phyloP scores from a whole-genome alignment of 2,888 invertebrate species.

The Netelia inedita region DNA sequence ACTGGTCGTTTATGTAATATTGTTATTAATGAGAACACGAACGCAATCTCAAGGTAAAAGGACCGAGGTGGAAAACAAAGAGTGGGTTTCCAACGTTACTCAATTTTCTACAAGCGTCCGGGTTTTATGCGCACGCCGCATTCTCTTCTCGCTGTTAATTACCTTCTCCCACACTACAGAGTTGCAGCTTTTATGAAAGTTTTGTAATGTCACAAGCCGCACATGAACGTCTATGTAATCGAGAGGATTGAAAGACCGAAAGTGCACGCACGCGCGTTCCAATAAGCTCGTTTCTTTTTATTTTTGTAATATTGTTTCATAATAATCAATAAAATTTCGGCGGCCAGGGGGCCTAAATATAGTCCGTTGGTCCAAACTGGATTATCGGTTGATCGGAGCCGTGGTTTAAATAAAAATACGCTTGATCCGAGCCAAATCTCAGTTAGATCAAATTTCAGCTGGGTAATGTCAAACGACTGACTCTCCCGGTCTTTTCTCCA shows the following conservation, averaged over 20 bases:
- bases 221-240: neutral
- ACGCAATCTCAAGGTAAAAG: neutral
- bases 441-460: no score
- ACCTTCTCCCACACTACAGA: neutral
- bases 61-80: neutral
- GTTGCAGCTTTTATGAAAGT: conserved; percentile 7
- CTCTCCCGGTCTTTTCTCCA: conserved; percentile 28
- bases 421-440: no score
- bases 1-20: neutral
- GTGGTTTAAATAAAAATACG: no score
- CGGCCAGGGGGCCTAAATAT: no score
- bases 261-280: neutral
- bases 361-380: no score
- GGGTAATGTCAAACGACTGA: conserved; percentile 25
- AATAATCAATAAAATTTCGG: conserved; percentile 3
- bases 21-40: conserved; percentile 41
- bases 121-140: conserved; percentile 5
- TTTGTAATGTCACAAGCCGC: neutral
- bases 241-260: neutral
- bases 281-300: neutral
- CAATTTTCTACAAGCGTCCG: conserved; percentile 29
- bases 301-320: neutral
- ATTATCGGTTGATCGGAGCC: no score
- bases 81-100: neutral
- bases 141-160: conserved; percentile 25